phyloP scores from a whole-genome alignment of 2,113 vertebrate species.

The Baryphthengus martii region DNA sequence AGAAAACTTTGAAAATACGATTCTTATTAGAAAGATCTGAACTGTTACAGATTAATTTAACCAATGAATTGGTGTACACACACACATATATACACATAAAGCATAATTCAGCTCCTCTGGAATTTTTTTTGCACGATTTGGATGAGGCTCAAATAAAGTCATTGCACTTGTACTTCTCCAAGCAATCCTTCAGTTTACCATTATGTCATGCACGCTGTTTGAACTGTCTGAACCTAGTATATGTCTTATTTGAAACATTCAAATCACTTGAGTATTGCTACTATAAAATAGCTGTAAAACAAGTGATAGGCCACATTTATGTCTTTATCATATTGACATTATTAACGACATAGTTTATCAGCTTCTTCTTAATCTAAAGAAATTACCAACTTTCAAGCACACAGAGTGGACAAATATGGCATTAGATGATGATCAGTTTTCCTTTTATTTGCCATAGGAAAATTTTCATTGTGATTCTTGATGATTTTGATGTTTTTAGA shows the following conservation, averaged over 20 bases:
- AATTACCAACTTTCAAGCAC: not conserved
- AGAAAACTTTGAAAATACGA: not conserved
- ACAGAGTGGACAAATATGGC: not conserved
- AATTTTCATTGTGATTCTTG: not conserved
- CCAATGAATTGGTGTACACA: not conserved
- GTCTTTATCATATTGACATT: not conserved
- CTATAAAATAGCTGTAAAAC: not conserved
- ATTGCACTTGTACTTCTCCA: not conserved
- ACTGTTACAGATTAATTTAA: not conserved
- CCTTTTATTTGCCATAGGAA: not conserved
- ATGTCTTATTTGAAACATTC: fast-evolving
- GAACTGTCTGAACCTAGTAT: not conserved
- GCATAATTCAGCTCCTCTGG: not conserved
- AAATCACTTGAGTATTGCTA: not conserved
- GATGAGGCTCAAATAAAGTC: not conserved
- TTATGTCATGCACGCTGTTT: not conserved
- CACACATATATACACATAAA: too few species aligned
- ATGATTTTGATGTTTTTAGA: not conserved
- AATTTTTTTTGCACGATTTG: not conserved
- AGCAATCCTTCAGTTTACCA: not conserved
- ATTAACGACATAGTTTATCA: not conserved
- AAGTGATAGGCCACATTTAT: not conserved
- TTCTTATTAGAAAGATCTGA: not conserved
- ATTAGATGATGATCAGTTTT: not conserved
- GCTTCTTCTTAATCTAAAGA: not conserved